These are phyloP conservation scores for Anastrepha ludens DNA, from an alignment of 1,140 invertebrate species.

Conservation along the genomic window DNA sequence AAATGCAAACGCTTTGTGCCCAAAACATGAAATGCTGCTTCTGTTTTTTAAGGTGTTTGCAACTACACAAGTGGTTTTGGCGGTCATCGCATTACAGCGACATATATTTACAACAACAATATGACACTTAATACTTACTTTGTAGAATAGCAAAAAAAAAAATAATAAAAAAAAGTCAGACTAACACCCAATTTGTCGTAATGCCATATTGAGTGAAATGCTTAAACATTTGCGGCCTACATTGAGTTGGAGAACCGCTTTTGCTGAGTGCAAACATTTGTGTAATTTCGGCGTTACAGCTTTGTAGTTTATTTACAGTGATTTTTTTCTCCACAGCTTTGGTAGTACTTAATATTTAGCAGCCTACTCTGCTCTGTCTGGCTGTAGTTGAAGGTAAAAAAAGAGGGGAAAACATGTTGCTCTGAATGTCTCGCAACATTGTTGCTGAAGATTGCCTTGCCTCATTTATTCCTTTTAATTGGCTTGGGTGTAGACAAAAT, in stretches of 20 bases:
- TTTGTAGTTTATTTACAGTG: no score
- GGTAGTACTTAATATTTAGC: no score
- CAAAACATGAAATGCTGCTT: constrained; percentile 2
- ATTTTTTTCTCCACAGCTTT: no score
- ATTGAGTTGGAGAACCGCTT: neutral
- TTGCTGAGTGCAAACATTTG: neutral
- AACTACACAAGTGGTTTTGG: constrained; percentile 28
- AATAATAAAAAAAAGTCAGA: neutral
- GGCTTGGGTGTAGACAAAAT: no score
- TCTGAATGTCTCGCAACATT: no score
- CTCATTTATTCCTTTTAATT: no score
- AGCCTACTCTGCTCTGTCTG: no score
- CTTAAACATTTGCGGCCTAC: neutral
- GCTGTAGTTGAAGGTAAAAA: no score
- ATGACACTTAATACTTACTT: neutral
- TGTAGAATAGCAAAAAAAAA: neutral
- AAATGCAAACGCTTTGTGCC: neutral
- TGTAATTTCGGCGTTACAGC: neutral
- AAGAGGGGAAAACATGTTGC: no score
- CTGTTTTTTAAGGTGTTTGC: constrained; percentile 16
- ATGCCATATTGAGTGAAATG: neutral
- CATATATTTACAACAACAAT: neutral
- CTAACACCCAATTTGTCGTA: neutral
- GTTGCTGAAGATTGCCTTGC: no score
- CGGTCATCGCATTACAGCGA: constrained; percentile 27